Base-by-base conservation (phyloP, 2,797 vertebrate genomes). In the Epinephelus coioides region DNA sequence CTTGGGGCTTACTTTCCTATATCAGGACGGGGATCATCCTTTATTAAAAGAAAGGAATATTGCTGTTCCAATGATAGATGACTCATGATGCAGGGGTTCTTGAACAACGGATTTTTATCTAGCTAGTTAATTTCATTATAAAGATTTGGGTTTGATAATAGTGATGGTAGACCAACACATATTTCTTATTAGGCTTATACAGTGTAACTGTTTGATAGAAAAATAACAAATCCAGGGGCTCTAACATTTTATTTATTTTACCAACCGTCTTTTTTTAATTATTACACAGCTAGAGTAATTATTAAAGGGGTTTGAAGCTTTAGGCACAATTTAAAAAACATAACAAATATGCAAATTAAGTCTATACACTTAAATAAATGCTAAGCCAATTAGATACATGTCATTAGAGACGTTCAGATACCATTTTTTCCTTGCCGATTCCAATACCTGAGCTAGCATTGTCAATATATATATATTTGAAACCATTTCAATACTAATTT, bases 181-280 rank as follows among this genome's bases (percentile, higher is more conserved):
- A 53, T 61, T 66, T n/a, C 38, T 78, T n/a, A 65, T 44, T 25
- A 34, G 40, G 47, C 21, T 6, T 66, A 8, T 44, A 47, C 56
- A 46, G 30, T 62, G 47, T 17, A 0, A 19, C 18, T 59, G 60
- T 56, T 46, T 34, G 15, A 66, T 40, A 14, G 6, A 43, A 2
- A 44, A 25, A 15, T 30, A 30, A 40, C 2, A 27, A 44, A 78
- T 19, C 10, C 54, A 21, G 5, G 0, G n/a, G 11, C 27, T 47
- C 2, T 17, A 38, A 43, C 4, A 4, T 38, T 47, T 55, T 1
- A 40, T 47, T 55, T 64, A 11, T 27, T n/a, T 25, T 15, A 47
- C 8, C 1, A 50, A 1, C 4, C 0, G 34, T 59, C 56, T 23
- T 64, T 1, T 30, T 30, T 30, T 30, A 30, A 30, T 30, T 30